Evolutionary conservation across 2,113 vertebrate species (phyloP).

Genomic region (human): GRCh38 chrY:16236001-16236500

Average conservation of each 20-base stretch:
- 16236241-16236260: fast-evolving
- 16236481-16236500: background rate
- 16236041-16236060: background rate
- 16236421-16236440: background rate
- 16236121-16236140: background rate
- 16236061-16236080: too few relatives aligned
- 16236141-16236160: background rate
- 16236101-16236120: background rate
- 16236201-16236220: background rate
- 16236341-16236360: too few relatives aligned
- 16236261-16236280: fast-evolving
- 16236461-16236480: too few relatives aligned
- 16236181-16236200: fast-evolving
- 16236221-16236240: background rate
- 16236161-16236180: background rate
- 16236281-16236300: fast-evolving
- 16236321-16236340: background rate
- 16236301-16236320: background rate
- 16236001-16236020: background rate
- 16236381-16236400: background rate
- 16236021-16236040: background rate
- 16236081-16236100: background rate
- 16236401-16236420: background rate
- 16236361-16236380: background rate
- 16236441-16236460: background rate